Percentiles rank a stretch among this genome's conserved stretches.
phyloP scores from a whole-genome alignment of 2,797 vertebrate genomes.

The Coregonus sp. region DNA sequence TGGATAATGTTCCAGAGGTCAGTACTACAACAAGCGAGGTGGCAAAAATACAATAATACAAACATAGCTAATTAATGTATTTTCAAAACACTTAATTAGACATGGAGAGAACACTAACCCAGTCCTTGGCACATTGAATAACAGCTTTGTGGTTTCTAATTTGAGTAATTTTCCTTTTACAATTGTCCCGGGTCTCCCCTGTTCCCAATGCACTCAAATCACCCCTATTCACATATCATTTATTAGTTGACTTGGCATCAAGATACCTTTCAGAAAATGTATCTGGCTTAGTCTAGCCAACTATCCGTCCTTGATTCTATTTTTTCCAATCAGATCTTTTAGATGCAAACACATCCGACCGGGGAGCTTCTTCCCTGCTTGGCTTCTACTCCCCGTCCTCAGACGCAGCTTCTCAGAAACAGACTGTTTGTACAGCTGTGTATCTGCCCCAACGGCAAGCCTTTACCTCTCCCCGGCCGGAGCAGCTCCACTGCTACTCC shows the following conservation, averaged over 20 bases:
- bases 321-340: slow-evolving; percentile 82
- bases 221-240: background rate
- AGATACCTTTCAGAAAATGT: background rate
- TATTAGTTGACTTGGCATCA: background rate
- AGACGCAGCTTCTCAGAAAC: slow-evolving; percentile 65
- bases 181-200: background rate
- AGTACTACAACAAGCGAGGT: too few species aligned
- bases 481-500: slow-evolving; percentile 88
- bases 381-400: slow-evolving; percentile 70
- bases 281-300: background rate
- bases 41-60: too few species aligned
- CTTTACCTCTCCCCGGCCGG: slow-evolving; percentile 90
- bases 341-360: slow-evolving; percentile 86
- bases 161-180: too few species aligned
- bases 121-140: too few species aligned
- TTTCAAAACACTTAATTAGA: too few species aligned
- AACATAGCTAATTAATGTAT: too few species aligned
- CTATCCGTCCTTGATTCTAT: background rate
- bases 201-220: background rate
- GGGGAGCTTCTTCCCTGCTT: slow-evolving; percentile 86
- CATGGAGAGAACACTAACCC: too few species aligned
- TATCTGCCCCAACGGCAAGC: slow-evolving; percentile 88
- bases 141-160: too few species aligned
- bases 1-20: too few species aligned
- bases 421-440: slow-evolving; percentile 87